Evolutionary conservation across 2,888 invertebrate species (phyloP).

Genomic region (Pristionchus japonicus): DNA sequence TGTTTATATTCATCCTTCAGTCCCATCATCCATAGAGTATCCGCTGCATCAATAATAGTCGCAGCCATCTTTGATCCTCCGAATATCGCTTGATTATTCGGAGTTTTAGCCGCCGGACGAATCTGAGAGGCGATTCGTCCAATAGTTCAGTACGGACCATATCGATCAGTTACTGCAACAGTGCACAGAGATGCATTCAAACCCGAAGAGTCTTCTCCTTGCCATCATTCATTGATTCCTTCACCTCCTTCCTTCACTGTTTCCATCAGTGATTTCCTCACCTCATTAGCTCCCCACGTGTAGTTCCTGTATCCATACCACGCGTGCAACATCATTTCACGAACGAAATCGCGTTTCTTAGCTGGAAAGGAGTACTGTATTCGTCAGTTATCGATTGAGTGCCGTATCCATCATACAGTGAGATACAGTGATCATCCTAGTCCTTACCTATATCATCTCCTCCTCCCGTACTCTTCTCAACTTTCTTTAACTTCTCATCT

Average conservation of each 20-base stretch:
- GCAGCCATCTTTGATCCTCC: constrained; percentile 75
- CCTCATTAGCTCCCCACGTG: constrained; percentile 98
- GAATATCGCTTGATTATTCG: constrained; percentile 80
- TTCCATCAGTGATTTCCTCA: constrained; percentile 76
- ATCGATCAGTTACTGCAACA: too few species aligned
- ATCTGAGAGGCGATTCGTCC: constrained; percentile 53
- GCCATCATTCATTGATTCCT: too few species aligned
- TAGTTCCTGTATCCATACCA: constrained; percentile 97
- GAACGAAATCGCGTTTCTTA: constrained; percentile 72
- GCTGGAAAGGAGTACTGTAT: not conserved
- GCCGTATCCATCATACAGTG: not conserved
- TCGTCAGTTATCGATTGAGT: not conserved
- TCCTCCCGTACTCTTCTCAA: not conserved
- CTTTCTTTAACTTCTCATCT: constrained; percentile 12
- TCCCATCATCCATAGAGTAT: constrained; percentile 97
- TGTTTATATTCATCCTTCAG: constrained; percentile 91
- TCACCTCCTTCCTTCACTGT: too few species aligned
- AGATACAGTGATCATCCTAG: not conserved
- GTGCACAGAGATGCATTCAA: too few species aligned
- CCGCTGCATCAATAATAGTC: constrained; percentile 94
- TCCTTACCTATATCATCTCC: constrained; percentile 22
- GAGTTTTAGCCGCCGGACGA: constrained; percentile 86
- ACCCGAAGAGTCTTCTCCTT: too few species aligned
- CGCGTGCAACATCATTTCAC: constrained; percentile 97
- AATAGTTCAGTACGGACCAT: too few species aligned